Percentiles rank a stretch among this genome's conserved stretches.
These are phyloP conservation scores for Sussaba pulchella DNA, from an alignment of 2,888 invertebrate genomes.

Conservation along the genomic window DNA sequence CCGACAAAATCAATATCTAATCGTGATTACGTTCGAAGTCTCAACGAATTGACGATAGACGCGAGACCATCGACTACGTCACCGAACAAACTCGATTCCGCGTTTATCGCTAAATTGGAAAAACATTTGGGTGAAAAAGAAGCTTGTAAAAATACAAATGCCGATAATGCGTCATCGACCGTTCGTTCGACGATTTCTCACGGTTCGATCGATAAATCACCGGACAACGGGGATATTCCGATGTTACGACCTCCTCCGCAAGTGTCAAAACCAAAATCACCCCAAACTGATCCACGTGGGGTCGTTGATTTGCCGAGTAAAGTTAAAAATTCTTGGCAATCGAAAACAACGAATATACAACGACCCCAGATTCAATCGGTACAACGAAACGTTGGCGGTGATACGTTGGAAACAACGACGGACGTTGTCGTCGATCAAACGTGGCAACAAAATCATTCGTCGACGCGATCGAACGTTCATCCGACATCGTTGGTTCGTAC, in stretches of 20 bases:
- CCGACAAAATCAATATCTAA: constrained; percentile 78
- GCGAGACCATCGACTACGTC: constrained; percentile 71
- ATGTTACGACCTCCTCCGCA: constrained; percentile 85
- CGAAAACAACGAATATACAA: constrained; percentile 78
- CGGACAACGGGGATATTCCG: constrained; percentile 81
- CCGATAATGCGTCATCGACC: constrained; percentile 75
- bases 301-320: constrained; percentile 77
- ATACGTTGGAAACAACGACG: constrained; percentile 74
- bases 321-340: constrained; percentile 82
- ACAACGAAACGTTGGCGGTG: too few relatives aligned
- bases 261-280: constrained; percentile 78
- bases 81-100: constrained; percentile 86
- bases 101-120: constrained; percentile 88
- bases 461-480: constrained; percentile 66
- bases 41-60: constrained; percentile 75
- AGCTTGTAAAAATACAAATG: constrained; percentile 83
- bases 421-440: constrained; percentile 80
- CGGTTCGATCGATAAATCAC: constrained; percentile 69
- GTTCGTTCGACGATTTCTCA: constrained; percentile 58
- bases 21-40: constrained; percentile 77
- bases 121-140: constrained; percentile 86
- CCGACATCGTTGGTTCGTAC: too few relatives aligned
- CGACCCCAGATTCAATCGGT: constrained; percentile 74
- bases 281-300: constrained; percentile 73
- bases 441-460: constrained; percentile 78